These are phyloP conservation scores for Hartigia nigra DNA, from an alignment of 2,888 invertebrate genomes.

Conservation along the genomic window DNA sequence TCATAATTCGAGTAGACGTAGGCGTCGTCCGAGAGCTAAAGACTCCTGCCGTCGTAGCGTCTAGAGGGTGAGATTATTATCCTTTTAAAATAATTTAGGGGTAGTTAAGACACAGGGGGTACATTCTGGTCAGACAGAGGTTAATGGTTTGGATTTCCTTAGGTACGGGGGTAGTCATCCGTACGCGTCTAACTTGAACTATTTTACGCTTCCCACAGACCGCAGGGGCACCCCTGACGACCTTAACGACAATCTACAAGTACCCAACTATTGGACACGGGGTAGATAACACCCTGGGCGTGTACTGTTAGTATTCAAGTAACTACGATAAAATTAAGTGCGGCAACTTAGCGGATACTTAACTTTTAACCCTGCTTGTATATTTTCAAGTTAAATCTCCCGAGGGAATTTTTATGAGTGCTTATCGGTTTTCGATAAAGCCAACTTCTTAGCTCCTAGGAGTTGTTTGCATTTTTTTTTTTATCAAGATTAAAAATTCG, in stretches of 20 bases:
- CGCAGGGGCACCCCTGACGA: conserved; percentile 21
- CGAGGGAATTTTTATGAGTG: not conserved
- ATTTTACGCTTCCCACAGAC: conserved; percentile 18
- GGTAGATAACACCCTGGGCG: not conserved
- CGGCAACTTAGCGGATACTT: conserved; percentile 9
- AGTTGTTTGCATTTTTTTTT: not conserved
- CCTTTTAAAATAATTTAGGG: conserved; percentile 29
- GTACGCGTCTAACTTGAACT: conserved; percentile 17
- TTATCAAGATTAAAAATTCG: not conserved
- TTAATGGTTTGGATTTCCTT: conserved; percentile 29
- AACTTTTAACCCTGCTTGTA: not conserved
- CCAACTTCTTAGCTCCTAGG: not conserved
- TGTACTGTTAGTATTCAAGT: not conserved
- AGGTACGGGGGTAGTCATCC: conserved; percentile 7
- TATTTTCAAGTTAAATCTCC: not conserved
- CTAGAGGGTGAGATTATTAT: conserved; percentile 17
- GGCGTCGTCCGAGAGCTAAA: not conserved
- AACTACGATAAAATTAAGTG: conserved; percentile 6
- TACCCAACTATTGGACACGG: not conserved
- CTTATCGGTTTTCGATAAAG: not conserved
- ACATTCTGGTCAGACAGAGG: conserved; percentile 21
- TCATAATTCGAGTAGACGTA: not conserved
- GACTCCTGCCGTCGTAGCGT: not conserved
- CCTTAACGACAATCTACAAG: conserved; percentile 31
- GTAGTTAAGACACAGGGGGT: conserved; percentile 13